A percentile compares a stretch with the other conserved stretches of the same genome.
Evolutionary conservation across 2,797 vertebrate species (phyloP).

Genomic region (Monodelphis domestica): DNA sequence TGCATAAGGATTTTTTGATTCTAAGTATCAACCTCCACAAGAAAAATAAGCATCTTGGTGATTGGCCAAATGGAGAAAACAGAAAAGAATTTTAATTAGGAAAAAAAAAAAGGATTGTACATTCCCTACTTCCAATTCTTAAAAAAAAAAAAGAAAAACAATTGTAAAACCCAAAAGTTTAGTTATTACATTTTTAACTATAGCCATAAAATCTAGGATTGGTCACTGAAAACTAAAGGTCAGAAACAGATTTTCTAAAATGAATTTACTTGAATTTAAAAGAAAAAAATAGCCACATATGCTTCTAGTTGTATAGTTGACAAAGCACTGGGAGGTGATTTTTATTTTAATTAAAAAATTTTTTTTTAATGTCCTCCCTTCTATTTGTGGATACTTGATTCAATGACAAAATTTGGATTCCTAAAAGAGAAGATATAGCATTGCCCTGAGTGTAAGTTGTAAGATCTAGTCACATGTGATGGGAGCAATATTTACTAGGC

Average conservation of each 20-base stretch:
- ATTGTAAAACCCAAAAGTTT: no score
- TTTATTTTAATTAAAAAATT: no score
- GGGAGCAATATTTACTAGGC: background rate
- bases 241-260: background rate
- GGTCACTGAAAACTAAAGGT: background rate
- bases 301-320: background rate
- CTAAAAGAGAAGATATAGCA: background rate
- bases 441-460: background rate
- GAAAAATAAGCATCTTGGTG: conserved; percentile 11
- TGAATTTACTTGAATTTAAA: background rate
- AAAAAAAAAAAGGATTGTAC: background rate
- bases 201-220: accelerated
- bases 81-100: conserved; percentile 73
- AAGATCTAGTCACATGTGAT: background rate
- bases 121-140: background rate
- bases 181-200: background rate
- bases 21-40: background rate
- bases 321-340: background rate
- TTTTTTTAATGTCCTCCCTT: background rate
- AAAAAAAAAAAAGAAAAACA: background rate
- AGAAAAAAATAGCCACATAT: background rate
- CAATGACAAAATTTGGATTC: background rate
- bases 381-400: background rate
- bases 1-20: background rate
- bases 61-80: conserved; percentile 55